phyloP scores from a whole-genome alignment of 1,140 invertebrate genomes.

The Chironomus tepperi region DNA sequence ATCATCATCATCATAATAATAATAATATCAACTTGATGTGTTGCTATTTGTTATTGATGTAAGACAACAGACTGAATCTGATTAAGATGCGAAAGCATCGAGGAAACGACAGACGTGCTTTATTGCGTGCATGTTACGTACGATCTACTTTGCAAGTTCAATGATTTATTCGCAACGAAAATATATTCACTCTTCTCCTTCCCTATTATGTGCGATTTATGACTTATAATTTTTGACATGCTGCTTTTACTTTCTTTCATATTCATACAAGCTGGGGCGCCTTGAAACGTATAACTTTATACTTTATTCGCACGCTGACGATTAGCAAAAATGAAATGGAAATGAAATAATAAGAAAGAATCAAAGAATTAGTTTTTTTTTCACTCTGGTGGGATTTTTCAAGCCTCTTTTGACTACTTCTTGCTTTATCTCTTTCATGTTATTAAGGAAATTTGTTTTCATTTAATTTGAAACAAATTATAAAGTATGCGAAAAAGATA shows the following conservation, averaged over 20 bases:
- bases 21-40: not conserved
- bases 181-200: too few species aligned
- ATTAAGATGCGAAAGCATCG: not conserved
- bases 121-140: not conserved
- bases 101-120: not conserved
- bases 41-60: not conserved
- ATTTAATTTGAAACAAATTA: not conserved
- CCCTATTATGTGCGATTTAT: not conserved
- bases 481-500: not conserved
- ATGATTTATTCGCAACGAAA: not conserved
- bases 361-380: not conserved
- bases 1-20: not conserved
- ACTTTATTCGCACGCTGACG: not conserved
- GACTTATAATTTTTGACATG: not conserved
- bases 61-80: not conserved
- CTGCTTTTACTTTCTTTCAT: not conserved
- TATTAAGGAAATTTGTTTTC: not conserved
- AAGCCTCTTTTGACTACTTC: not conserved
- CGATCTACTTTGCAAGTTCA: slow-evolving; percentile 5
- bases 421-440: not conserved
- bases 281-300: not conserved
- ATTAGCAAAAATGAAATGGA: not conserved
- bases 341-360: not conserved
- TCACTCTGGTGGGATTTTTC: not conserved
- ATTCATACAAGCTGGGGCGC: not conserved